These are phyloP conservation scores for Trichonephila clavipes DNA, from an alignment of 1,140 invertebrate genomes.

Conservation along the genomic window DNA sequence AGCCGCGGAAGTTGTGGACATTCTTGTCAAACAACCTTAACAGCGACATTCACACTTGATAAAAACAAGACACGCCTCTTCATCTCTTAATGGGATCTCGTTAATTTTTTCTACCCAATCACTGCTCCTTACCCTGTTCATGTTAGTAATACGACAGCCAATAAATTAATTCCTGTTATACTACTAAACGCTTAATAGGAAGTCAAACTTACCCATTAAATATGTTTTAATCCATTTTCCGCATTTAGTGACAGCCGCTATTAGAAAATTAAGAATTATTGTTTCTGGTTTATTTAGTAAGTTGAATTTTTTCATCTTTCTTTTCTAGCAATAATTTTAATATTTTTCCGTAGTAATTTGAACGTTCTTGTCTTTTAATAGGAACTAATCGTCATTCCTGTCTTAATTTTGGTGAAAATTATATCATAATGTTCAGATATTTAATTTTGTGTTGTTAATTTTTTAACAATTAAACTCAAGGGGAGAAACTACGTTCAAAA, in stretches of 20 bases:
- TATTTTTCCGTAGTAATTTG: too few relatives aligned
- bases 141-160: neutral
- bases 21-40: conserved; percentile 46
- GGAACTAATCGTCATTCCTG: too few relatives aligned
- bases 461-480: too few relatives aligned
- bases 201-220: neutral
- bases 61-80: conserved; percentile 12
- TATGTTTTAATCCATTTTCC: neutral
- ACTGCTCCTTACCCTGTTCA: neutral
- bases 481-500: too few relatives aligned
- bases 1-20: conserved; percentile 34
- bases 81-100: neutral
- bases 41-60: conserved; percentile 53
- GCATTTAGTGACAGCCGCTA: too few relatives aligned
- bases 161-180: neutral
- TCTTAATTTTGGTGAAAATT: too few relatives aligned
- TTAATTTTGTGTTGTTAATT: too few relatives aligned
- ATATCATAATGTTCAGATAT: too few relatives aligned
- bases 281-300: neutral
- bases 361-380: too few relatives aligned
- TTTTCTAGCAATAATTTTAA: too few relatives aligned
- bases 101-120: conserved; percentile 25
- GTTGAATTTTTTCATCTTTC: neutral
- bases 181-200: neutral
- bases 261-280: neutral